Conservation (phyloP, 2,888 invertebrate species). For the Lasius fuliginosus region DNA sequence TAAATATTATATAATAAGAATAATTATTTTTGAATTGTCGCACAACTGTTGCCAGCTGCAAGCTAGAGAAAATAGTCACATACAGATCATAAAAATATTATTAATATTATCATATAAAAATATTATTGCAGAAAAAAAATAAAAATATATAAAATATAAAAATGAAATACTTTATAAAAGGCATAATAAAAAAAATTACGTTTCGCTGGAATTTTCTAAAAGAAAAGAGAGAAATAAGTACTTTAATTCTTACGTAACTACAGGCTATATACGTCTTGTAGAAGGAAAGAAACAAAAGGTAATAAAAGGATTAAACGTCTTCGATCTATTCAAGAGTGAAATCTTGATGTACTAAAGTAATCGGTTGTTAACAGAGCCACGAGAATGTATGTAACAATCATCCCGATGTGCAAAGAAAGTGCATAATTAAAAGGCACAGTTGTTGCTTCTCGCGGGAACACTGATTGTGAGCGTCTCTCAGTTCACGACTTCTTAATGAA, state of each 20-base stretch:
- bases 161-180: not conserved
- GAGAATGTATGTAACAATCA: not conserved
- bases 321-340: not conserved
- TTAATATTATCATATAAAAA: too few species aligned
- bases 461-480: not conserved
- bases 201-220: not conserved
- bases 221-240: not conserved
- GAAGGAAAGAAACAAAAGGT: not conserved
- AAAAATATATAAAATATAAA: not conserved
- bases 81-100: not conserved
- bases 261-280: not conserved
- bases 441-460: not conserved
- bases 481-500: conserved; percentile 38
- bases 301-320: not conserved
- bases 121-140: not conserved
- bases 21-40: too few species aligned
- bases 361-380: not conserved
- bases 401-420: not conserved
- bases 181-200: not conserved
- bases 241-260: not conserved
- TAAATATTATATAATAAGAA: too few species aligned
- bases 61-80: not conserved
- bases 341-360: not conserved
- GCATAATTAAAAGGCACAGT: conserved; percentile 4
- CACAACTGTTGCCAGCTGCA: too few species aligned